Conservation (phyloP, 1,140 invertebrate species). For the Trachymyrmex cornetzi region DNA sequence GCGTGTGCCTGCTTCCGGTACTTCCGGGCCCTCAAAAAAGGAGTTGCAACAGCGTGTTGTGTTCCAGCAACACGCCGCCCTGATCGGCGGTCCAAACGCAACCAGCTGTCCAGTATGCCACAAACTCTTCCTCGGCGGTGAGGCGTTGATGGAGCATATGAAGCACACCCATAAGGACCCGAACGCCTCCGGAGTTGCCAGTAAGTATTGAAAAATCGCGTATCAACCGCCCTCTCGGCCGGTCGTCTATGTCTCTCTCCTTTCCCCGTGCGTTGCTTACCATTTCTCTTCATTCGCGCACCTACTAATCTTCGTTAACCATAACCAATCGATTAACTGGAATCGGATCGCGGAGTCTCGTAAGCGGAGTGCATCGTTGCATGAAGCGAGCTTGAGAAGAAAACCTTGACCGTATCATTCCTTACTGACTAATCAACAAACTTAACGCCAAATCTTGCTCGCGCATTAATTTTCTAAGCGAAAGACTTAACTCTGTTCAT, state of each 20-base stretch:
- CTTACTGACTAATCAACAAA: slow-evolving; percentile 30
- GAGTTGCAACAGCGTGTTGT: slow-evolving; percentile 95
- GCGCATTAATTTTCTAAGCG: slow-evolving; percentile 28
- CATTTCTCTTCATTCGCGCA: slow-evolving; percentile 10
- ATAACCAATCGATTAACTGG: slow-evolving; percentile 56
- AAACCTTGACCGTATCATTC: slow-evolving; percentile 49
- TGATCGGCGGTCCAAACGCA: slow-evolving; percentile 95
- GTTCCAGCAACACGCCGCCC: slow-evolving; percentile 97
- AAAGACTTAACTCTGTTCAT: neutral
- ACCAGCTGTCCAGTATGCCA: slow-evolving; percentile 96
- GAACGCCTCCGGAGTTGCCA: slow-evolving; percentile 94
- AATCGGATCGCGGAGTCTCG: slow-evolving; percentile 11
- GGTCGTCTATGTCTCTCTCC: slow-evolving; percentile 65
- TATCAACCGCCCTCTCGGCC: slow-evolving; percentile 66
- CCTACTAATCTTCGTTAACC: slow-evolving; percentile 50
- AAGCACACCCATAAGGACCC: slow-evolving; percentile 97
- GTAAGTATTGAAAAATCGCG: slow-evolving; percentile 89
- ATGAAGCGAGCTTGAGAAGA: slow-evolving; percentile 52
- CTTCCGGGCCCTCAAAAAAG: slow-evolving; percentile 86
- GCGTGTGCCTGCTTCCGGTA: slow-evolving; percentile 78
- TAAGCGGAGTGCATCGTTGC: slow-evolving; percentile 40
- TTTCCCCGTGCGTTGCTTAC: slow-evolving; percentile 6
- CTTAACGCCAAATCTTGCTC: slow-evolving; percentile 38
- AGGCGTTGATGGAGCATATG: slow-evolving; percentile 98
- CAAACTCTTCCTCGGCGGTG: slow-evolving; percentile 96